Base-by-base conservation (phyloP, 2,888 invertebrate species). In the Bellardia bayeri region DNA sequence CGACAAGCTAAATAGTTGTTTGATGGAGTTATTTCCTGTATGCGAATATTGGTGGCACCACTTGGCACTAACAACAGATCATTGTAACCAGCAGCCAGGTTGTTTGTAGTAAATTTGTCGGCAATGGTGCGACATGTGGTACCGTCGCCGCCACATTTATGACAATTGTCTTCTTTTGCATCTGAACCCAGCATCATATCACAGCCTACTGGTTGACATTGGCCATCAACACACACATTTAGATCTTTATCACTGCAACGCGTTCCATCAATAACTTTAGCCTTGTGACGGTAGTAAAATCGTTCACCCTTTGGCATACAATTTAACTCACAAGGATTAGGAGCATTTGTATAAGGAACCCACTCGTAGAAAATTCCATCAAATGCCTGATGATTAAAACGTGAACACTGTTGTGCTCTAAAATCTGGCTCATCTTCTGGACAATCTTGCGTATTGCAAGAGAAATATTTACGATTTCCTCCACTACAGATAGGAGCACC, bases 191-290 rank as follows among this genome's bases (percentile, higher is more conserved):
- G 94, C 96, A 98, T 97, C 95, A 97, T 96, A 94, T 99, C 99
- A 93, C 99, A 99, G 82, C 99, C 99, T 61, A 99, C 98, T 9
- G 97, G 96, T 96, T 97, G 96, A 92, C 99, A 99, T 92, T 95
- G 95, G 83, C 99, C 99, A 92, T 98, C 96, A 76, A 99, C 99
- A 93, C 99, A 99, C 90, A 99, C 97, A 92, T 99, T 98, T 90
- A 97, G 95, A 56, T 96, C 96, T 91, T 97, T 97, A 86, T 97
- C 96, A 91, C 96, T 96, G 93, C 98, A 97, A 90, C 96, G 95
- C 64, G 98, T 98, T 58, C 98, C 96, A 94, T 99, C 97, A 88
- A 96, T 95, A 89, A 99, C 97, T 93, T 96, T 96, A 87, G 95
- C 94, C 90, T 96, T 96, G 92, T 98, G 98, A 23, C 97, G 95